A percentile compares a stretch with the other conserved stretches of the same genome.
Conservation (phyloP, 2,113 vertebrate genomes). For the Tachysurus fulvidraco region DNA sequence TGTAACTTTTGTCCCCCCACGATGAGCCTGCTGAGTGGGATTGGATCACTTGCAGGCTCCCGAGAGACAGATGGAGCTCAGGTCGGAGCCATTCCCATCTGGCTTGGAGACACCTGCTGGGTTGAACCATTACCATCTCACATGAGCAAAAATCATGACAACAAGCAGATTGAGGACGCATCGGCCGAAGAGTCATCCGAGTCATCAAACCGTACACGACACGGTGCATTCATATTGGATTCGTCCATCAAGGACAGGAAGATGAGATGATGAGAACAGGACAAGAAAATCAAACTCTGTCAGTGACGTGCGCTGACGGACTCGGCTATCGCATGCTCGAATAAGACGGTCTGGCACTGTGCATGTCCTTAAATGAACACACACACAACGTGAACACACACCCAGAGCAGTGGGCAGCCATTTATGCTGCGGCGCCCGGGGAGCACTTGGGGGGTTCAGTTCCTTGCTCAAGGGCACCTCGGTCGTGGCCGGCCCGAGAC, state of each 20-base stretch:
- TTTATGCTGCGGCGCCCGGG: too few species aligned
- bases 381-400: too few species aligned
- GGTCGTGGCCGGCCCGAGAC: too few species aligned
- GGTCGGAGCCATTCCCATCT: conserved; percentile 43
- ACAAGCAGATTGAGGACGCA: not conserved
- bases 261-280: not conserved
- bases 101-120: conserved; percentile 46
- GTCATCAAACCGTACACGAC: not conserved
- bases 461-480: too few species aligned
- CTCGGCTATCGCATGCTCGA: not conserved
- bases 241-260: not conserved
- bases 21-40: conserved; percentile 19
- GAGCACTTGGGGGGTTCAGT: too few species aligned
- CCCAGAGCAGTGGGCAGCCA: too few species aligned
- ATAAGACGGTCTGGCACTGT: not conserved
- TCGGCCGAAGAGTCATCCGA: not conserved
- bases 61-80: conserved; percentile 41
- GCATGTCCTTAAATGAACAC: too few species aligned
- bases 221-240: too few species aligned
- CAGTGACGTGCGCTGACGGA: not conserved
- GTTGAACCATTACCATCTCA: not conserved
- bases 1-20: not conserved
- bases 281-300: not conserved
- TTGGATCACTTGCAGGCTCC: conserved; percentile 35
- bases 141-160: conserved; percentile 20